Evolutionary conservation across 1,140 invertebrate genomes (phyloP), one percentile per base, ranked within the genome.

Genomic region (Caerostris darwini): DNA sequence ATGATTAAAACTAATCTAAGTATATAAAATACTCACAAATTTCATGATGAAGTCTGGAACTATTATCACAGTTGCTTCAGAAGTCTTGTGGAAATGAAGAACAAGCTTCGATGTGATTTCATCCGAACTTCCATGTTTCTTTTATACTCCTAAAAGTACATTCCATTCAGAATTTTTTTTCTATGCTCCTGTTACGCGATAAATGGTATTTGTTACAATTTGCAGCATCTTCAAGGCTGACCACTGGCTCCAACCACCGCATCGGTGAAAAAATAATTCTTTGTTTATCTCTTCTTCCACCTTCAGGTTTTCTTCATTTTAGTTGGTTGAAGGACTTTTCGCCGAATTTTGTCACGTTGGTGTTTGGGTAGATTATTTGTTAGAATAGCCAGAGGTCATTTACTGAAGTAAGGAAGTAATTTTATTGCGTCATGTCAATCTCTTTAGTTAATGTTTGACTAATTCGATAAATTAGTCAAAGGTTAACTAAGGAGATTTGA

Each of bases 151-250:
- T 53, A 56, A 71, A 71, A 19, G 6, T 83, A 6, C 81, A 57
- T 56, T 83, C 53, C 81, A 56, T 82, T 83, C 17, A n/a, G 34
- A 4, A 7, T n/a, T 83, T 56, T 17, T 83, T 57, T 54, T 14
- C 7, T 82, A 53, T 8, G 8, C 19, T 58, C 19, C 34, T 50
- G 50, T 64, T 87, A 53, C 85, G 6, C 14, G 6, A 8, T 7
- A 8, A 59, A 61, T 3, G 58, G 58, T 56, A 87, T 87, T 50
- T 64, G 85, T 87, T 87, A 87, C 85, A 87, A 61, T 87, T 87
- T 7, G 58, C 8, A 71, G n/a, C 19, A 64, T 64, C 85, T 19
- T 53, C 85, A 87, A 87, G 85, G 85, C 8, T 87, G 85, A 87
- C 85, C 50, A 59, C 85, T 85, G 5, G 7, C 59, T 17, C 56